Evolutionary conservation across 2,113 vertebrate species (phyloP), one percentile per base, ranked within the genome.

Genomic region (Ictidomys tridecemlineatus): DNA sequence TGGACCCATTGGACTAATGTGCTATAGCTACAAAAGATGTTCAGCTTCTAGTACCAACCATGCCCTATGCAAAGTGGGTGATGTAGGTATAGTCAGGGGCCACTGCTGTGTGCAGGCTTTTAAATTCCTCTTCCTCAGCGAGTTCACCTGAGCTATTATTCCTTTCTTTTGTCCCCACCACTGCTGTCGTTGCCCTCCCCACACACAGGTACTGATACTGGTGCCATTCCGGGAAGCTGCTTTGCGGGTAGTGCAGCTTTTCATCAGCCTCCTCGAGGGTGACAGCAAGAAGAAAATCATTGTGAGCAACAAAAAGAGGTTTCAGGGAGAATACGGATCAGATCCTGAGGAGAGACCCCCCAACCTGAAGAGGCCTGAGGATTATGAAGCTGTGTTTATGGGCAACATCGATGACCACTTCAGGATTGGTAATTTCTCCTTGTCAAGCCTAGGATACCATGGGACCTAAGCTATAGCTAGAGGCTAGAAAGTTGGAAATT

Each of bases 361-460:
- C 78, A 99, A 98, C 95, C 98, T 99, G 97, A 99, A 98, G 96
- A 99, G 99, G 96, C 99, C 99, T 6, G 99, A 99, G 12, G 99
- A 99, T 97, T 99, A 99, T 61, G 98, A 99, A 84, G 99, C 99
- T 0, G 74, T 99, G 72, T 99, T 99, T 98, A 98, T 99, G 10
- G 99, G 99, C 94, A 99, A 99, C 87, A 99, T 99, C 4, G 99
- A 99, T 45, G 99, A 99, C 97, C 99, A 99, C 98, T 99, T 99
- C 98, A 99, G 99, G 97, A 99, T 99, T 51, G 99, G 99, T 99
- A 98, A 98, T 89, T 92, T 14, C 3, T 82, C 53, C 70, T 37
- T 20, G 34, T 73, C 61, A 32, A 9, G 53, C 48, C 22, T 13
- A 42, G 45, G 48, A 28, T 30, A 34, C 39, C 2, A 1, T 56